Evolutionary conservation across 1,140 invertebrate genomes (phyloP).

Genomic region (Diprion similis): DNA sequence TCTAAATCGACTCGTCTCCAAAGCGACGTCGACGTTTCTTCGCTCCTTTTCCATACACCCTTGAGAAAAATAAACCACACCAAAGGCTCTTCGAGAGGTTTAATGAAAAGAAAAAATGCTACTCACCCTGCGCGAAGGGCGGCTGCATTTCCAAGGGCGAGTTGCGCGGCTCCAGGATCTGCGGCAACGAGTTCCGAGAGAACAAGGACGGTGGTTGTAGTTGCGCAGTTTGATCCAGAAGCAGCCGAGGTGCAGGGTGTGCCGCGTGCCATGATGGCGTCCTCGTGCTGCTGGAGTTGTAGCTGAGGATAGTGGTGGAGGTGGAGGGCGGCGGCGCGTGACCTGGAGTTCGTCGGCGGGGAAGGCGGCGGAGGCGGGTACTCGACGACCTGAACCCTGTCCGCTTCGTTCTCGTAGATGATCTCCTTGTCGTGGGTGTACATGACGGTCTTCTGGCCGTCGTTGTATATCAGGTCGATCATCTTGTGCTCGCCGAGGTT

Average conservation of each 20-base stretch:
- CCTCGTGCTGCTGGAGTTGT: conserved; percentile 59
- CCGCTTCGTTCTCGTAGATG: conserved; percentile 59
- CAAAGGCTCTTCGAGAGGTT: no score
- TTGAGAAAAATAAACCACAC: no score
- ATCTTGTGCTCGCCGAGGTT: conserved; percentile 70
- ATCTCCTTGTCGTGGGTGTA: conserved; percentile 69
- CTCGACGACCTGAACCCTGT: conserved; percentile 57
- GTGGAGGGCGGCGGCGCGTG: conserved; percentile 56
- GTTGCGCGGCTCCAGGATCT: conserved; percentile 48
- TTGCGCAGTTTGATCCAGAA: conserved; percentile 46
- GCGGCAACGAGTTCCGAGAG: conserved; percentile 62
- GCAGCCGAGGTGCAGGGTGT: conserved; percentile 45
- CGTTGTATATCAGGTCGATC: conserved; percentile 82
- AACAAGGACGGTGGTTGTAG: conserved; percentile 64
- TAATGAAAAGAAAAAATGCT: no score
- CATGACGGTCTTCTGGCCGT: conserved; percentile 81
- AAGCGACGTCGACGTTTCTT: no score
- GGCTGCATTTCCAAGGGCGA: conserved; percentile 41
- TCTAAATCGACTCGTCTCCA: not conserved
- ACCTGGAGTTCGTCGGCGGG: conserved; percentile 63
- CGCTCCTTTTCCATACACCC: no score
- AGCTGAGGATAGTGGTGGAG: conserved; percentile 58
- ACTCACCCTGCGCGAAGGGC: conserved; percentile 41
- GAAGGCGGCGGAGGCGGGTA: conserved; percentile 58
- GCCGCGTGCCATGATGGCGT: conserved; percentile 49